Conservation (phyloP, 2,888 invertebrate genomes). For the Megaustenia siamemsis region DNA sequence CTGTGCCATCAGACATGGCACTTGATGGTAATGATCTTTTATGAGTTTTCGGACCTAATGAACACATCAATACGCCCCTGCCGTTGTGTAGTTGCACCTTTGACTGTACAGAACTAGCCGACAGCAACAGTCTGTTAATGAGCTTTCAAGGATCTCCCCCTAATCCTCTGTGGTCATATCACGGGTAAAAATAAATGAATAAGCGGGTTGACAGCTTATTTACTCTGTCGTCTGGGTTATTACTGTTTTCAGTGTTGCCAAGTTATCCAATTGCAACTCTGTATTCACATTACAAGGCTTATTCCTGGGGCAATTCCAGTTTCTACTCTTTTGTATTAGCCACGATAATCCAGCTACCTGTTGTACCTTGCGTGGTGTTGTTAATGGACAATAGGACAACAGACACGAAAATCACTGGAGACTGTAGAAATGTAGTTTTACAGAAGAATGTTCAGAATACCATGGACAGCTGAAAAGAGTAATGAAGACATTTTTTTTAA, state of each 20-base stretch:
- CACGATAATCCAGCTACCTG: background rate
- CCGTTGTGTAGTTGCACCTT: too few relatives aligned
- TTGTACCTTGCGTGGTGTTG: background rate
- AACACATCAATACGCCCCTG: too few relatives aligned
- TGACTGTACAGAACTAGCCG: too few relatives aligned
- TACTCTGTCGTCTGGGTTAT: conserved; percentile 20
- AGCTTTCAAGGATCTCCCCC: background rate
- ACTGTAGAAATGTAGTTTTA: too few relatives aligned
- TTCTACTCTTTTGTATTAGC: background rate
- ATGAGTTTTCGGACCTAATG: too few relatives aligned
- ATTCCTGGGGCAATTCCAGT: background rate
- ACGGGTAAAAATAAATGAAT: background rate
- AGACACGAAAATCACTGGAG: too few relatives aligned
- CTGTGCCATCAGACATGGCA: too few relatives aligned
- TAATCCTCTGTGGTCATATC: background rate
- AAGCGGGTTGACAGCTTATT: background rate
- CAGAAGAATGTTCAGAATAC: too few relatives aligned
- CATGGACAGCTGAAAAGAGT: too few relatives aligned
- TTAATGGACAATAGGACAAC: too few relatives aligned
- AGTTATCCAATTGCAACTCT: background rate
- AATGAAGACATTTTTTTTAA: too few relatives aligned
- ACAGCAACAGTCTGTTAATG: background rate
- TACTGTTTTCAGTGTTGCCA: conserved; percentile 3
- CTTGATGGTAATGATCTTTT: too few relatives aligned
- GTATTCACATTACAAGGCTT: background rate